Conservation (phyloP, 2,113 vertebrate species). For the Bostrychus sinensis region DNA sequence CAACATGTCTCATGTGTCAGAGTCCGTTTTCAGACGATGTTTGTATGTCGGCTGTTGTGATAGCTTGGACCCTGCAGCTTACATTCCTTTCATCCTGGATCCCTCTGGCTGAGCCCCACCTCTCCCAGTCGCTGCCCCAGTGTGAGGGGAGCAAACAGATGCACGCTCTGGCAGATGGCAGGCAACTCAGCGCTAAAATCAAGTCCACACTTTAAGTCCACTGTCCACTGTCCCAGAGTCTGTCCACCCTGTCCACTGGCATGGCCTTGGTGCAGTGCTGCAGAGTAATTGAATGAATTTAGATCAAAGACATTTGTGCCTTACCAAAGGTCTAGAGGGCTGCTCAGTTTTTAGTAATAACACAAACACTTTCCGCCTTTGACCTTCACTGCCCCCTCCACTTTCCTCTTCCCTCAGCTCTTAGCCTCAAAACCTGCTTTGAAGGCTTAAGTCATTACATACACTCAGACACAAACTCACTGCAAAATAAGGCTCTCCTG, state of each 20-base stretch:
- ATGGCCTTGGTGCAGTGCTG: conserved; percentile 25
- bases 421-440: conserved; percentile 33
- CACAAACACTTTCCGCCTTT: conserved; percentile 64
- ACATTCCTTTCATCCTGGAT: conserved; percentile 69
- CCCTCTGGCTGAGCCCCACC: conserved; percentile 43
- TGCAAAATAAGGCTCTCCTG: background rate
- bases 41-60: conserved; percentile 68
- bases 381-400: conserved; percentile 44
- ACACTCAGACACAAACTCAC: background rate
- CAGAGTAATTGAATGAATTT: conserved; percentile 61
- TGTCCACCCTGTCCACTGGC: conserved; percentile 6
- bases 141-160: conserved; percentile 61
- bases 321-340: conserved; percentile 58
- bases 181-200: conserved; percentile 38
- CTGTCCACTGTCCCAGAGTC: background rate
- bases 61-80: conserved; percentile 61
- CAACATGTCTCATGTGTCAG: conserved; percentile 6
- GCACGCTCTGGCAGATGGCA: conserved; percentile 49
- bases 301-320: conserved; percentile 68
- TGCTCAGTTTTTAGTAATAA: conserved; percentile 74
- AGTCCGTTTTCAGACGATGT: conserved; percentile 18
- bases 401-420: conserved; percentile 6
- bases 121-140: conserved; percentile 33
- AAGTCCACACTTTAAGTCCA: conserved; percentile 22
- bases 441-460: conserved; percentile 25